A percentile compares a stretch with the other conserved stretches of the same genome.
Conservation (phyloP, 1,140 invertebrate species). For the Diorhabda elongata region DNA sequence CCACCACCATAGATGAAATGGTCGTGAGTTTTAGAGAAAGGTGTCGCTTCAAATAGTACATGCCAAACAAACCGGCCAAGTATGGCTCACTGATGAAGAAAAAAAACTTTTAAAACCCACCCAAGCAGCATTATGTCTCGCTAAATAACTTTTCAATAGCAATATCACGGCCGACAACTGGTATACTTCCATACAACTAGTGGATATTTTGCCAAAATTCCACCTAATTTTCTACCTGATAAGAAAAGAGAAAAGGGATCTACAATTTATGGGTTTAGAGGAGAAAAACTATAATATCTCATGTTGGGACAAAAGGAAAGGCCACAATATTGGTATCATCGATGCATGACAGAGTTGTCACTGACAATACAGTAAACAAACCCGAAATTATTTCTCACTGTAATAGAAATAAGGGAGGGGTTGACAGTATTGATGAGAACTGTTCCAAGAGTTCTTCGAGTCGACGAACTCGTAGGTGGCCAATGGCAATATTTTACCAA, state of each 20-base stretch:
- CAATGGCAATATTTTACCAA: conserved; percentile 26
- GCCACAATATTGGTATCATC: conserved; percentile 35
- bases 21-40: conserved; percentile 14
- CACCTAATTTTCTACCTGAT: conserved; percentile 30
- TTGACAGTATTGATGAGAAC: conserved; percentile 46
- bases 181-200: conserved; percentile 38
- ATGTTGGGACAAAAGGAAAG: conserved; percentile 35
- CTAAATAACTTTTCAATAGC: conserved; percentile 32
- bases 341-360: conserved; percentile 31
- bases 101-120: conserved; percentile 21
- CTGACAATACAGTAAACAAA: conserved; percentile 34
- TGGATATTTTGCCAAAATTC: conserved; percentile 38
- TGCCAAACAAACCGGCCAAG: conserved; percentile 17
- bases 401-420: conserved; percentile 46
- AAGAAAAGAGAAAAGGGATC: conserved; percentile 20
- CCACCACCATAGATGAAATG: conserved; percentile 7
- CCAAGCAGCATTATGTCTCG: conserved; percentile 36
- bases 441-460: conserved; percentile 39
- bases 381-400: conserved; percentile 44
- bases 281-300: conserved; percentile 4
- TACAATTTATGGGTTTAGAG: conserved; percentile 18
- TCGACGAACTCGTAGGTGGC: conserved; percentile 45
- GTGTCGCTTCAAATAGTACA: conserved; percentile 19
- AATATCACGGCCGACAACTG: conserved; percentile 47
- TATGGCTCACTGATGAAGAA: conserved; percentile 19